Conservation (phyloP, 2,797 vertebrate genomes). For the Phyllotis vaccarum region DNA sequence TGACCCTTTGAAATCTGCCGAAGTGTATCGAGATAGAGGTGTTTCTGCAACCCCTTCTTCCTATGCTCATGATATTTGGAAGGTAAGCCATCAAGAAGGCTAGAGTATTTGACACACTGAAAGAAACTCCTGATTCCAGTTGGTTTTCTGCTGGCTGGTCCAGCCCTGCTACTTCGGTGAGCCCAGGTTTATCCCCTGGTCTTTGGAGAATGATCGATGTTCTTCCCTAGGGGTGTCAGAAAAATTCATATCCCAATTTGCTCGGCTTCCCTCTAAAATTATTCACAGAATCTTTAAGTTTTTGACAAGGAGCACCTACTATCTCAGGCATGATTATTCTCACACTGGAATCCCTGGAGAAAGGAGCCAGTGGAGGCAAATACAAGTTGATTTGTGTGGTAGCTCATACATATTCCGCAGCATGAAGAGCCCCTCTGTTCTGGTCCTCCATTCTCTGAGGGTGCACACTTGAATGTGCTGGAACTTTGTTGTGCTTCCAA, state of each 20-base stretch:
- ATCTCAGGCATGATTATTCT: not conserved
- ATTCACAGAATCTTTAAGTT: slow-evolving; percentile 23
- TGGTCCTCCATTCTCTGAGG: not conserved
- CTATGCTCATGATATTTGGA: not conserved
- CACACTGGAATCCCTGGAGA: not conserved
- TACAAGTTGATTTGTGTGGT: not conserved
- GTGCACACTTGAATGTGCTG: not conserved
- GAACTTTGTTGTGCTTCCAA: not conserved
- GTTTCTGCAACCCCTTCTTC: not conserved
- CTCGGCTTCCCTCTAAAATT: slow-evolving; percentile 36
- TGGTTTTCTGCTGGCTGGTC: not conserved
- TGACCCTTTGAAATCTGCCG: not conserved
- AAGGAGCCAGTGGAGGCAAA: not conserved
- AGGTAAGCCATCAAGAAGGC: not conserved
- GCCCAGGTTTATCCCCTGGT: not conserved
- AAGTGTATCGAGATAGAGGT: not conserved
- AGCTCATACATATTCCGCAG: not conserved
- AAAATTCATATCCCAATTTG: not conserved
- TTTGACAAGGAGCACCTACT: not conserved
- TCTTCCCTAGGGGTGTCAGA: not conserved
- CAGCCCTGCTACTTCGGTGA: not conserved
- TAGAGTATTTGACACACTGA: not conserved
- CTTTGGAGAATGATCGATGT: not conserved
- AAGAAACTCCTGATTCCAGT: not conserved
- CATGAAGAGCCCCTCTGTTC: rapidly evolving